These are phyloP conservation scores for Portunus trituberculatus DNA, from an alignment of 1,140 invertebrate genomes.

Conservation along the genomic window DNA sequence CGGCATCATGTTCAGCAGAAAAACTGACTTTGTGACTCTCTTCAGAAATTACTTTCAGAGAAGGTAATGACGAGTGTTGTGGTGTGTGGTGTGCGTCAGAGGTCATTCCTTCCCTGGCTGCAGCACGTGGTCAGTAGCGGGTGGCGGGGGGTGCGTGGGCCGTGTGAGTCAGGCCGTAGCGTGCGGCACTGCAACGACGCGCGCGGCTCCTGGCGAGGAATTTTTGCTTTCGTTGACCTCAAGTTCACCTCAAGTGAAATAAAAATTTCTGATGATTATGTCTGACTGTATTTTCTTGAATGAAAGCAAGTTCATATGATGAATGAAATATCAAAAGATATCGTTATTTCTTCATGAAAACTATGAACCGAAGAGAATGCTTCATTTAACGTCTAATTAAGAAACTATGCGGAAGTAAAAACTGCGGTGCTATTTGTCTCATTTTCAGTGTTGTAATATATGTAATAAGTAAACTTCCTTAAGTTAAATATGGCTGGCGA, in stretches of 20 bases:
- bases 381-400: not conserved
- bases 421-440: not conserved
- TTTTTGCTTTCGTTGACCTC: not conserved
- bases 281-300: too few species aligned
- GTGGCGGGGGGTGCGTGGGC: not conserved
- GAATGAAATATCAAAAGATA: too few species aligned
- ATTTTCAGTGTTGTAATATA: not conserved
- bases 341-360: too few species aligned
- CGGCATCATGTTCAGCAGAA: not conserved
- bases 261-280: not conserved
- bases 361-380: not conserved
- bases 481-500: not conserved
- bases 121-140: not conserved
- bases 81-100: not conserved
- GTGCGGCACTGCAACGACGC: not conserved
- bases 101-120: not conserved
- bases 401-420: not conserved
- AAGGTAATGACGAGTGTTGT: not conserved
- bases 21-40: not conserved
- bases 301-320: too few species aligned
- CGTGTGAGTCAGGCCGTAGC: not conserved
- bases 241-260: not conserved
- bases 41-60: not conserved
- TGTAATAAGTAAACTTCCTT: not conserved
- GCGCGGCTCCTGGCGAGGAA: not conserved